Percentiles rank a stretch among this genome's conserved stretches.
Evolutionary conservation across 2,888 invertebrate genomes (phyloP).

Genomic region (Meandrusa payeni): DNA sequence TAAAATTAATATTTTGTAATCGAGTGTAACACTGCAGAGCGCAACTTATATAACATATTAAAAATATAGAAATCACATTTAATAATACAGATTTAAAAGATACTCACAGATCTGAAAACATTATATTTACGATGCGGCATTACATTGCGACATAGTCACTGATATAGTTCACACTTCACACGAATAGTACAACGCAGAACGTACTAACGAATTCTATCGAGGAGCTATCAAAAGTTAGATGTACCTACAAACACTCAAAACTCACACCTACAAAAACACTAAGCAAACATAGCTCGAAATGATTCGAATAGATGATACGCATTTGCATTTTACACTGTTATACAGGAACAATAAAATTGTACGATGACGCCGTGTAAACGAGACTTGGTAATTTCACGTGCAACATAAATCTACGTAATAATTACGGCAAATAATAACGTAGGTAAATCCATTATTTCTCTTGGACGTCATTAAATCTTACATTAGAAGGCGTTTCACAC

Average conservation of each 20-base stretch:
- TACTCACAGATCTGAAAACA: too few relatives aligned
- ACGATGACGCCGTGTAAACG: not conserved
- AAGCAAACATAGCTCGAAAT: not conserved
- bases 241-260: not conserved
- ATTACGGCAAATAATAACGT: constrained; percentile 34
- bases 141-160: too few relatives aligned
- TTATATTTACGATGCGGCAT: too few relatives aligned
- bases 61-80: too few relatives aligned
- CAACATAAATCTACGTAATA: constrained; percentile 31
- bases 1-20: too few relatives aligned
- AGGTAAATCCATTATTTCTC: constrained; percentile 35
- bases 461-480: constrained; percentile 42
- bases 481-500: constrained; percentile 45
- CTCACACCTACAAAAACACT: not conserved
- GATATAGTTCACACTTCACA: too few relatives aligned
- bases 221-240: not conserved
- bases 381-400: constrained; percentile 19
- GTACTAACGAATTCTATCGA: too few relatives aligned
- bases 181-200: too few relatives aligned
- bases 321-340: not conserved
- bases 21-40: too few relatives aligned
- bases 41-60: too few relatives aligned
- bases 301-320: not conserved
- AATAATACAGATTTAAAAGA: too few relatives aligned
- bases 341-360: not conserved